Evolutionary conservation across 2,113 vertebrate genomes (phyloP), one percentile per base, ranked within the genome.

Genomic region (Noctilio leporinus): DNA sequence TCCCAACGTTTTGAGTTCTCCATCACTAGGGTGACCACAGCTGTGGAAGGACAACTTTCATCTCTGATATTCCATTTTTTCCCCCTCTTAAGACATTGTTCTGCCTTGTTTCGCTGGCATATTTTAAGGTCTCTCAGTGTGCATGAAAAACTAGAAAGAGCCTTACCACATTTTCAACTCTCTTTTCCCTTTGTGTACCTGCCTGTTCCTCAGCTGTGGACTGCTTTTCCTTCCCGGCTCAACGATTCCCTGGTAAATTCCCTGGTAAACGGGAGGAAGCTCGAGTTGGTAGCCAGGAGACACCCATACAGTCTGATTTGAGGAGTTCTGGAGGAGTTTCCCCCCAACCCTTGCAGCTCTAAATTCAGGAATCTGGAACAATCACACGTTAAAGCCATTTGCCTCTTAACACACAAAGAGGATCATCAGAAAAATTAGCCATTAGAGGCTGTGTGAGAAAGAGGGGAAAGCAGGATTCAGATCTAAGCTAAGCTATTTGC

Each of bases 41-140:
- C 73, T 30, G 11, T 19, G 33, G 33, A 35, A 45, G 30, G 8
- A 35, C 7, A 7, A 30, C 4, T 45, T 16, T 91, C 69, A 49
- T 53, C n/a, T 62, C 4, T 57, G 81, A 45, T 35, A 35, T 26
- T 90, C 64, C 8, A n/a, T 51, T 12, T 40, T 70, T 45, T 16
- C 19, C 0, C 62, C 35, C 20, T 47, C 72, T 85, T 78, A 35
- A 91, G 43, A 91, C 5, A 22, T 76, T 70, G 62, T 30, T 45
- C 72, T 86, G 51, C 12, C 64, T 51, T 64, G 53, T 64, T 33
- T 30, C 8, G 14, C 53, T 55, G 81, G 35, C 24, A 33, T 16
- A 28, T n/a, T 86, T 53, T 64, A 53, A 80, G 49, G n/a, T 83
- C 38, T 84, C 78, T 89, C 85, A 75, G 59, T 84, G 70, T 40